These are phyloP conservation scores for Ornithoptera priamus DNA, from an alignment of 2,888 invertebrate genomes.

Conservation along the genomic window DNA sequence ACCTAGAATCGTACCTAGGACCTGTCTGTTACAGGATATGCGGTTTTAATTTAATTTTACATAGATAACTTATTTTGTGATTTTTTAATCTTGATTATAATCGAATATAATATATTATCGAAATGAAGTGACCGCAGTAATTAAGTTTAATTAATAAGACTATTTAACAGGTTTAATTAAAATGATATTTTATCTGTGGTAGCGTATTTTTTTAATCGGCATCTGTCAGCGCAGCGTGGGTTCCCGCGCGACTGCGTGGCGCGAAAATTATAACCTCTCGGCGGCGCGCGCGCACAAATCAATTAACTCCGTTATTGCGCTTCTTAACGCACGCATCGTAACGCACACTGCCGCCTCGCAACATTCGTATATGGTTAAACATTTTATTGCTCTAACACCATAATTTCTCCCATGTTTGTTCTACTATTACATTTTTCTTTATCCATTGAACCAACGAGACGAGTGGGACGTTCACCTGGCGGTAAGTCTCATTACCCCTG, in stretches of 20 bases:
- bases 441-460: too few relatives aligned
- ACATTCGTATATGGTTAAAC: conserved; percentile 22
- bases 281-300: conserved; percentile 60
- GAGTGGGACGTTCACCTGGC: too few relatives aligned
- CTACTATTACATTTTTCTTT: too few relatives aligned
- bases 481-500: too few relatives aligned
- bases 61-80: too few relatives aligned
- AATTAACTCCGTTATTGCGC: conserved; percentile 60
- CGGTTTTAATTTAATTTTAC: too few relatives aligned
- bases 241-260: conserved; percentile 55
- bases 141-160: neutral
- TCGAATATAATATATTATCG: too few relatives aligned
- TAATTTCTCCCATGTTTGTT: neutral
- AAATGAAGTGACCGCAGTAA: neutral
- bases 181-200: conserved; percentile 26
- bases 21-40: too few relatives aligned
- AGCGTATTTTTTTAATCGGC: conserved; percentile 6
- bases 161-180: conserved; percentile 4
- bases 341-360: conserved; percentile 27
- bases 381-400: conserved; percentile 23
- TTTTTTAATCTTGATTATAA: too few relatives aligned
- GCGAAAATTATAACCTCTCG: conserved; percentile 73
- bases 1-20: too few relatives aligned
- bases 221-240: conserved; percentile 53
- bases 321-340: conserved; percentile 45